Base-by-base conservation (phyloP, 2,888 invertebrate species). In the Onchidella celtica region DNA sequence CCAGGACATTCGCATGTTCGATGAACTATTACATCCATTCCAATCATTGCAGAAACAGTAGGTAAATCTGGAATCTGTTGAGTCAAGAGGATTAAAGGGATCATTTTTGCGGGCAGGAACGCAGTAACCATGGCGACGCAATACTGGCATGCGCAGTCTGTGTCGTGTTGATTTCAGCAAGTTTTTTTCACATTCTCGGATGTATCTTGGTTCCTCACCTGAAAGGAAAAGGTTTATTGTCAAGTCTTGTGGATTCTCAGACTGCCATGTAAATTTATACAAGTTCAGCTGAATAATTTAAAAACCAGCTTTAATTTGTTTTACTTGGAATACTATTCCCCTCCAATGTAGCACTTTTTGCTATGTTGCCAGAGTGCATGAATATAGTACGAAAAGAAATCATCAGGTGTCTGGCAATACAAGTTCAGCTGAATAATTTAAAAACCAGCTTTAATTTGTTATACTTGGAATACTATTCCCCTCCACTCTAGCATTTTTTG, bases 31-130 rank as follows among this genome's bases (percentile, higher is more conserved):
- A 84, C 93, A 93, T 21, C 93, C 93, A 79, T 92, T 92, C 89
- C 89, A 92, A 80, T 93, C 93, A 85, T 93, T 93, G 82, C 93
- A 93, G 88, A 92, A 93, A 80, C 93, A 93, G 86, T 93, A 93
- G 24, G 86, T 82, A 34, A 88, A 91, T 17, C 88, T 86, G 17
- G 84, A 77, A 81, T 92, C 89, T 3, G 84, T 86, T 0, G 86
- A 82, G 32, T 86, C 73, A 32, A 85, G 73, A 0, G 91, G 91
- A 61, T 91, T 90, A 79, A 80, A 86, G 57, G 91, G 91, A 81
- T 92, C 90, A 79, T 92, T 92, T 79, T 91, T 91, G 9, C 92
- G 87, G 2, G 91, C 92, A 1, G 89, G 88, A 21, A 88, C 85
- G 83, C 93, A 93, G 88, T 93, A 93, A 68, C 92, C 92, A 87